Evolutionary conservation across 2,797 vertebrate species (phyloP), one percentile per base, ranked within the genome.

Genomic region (Acipenser oxyrinchus): DNA sequence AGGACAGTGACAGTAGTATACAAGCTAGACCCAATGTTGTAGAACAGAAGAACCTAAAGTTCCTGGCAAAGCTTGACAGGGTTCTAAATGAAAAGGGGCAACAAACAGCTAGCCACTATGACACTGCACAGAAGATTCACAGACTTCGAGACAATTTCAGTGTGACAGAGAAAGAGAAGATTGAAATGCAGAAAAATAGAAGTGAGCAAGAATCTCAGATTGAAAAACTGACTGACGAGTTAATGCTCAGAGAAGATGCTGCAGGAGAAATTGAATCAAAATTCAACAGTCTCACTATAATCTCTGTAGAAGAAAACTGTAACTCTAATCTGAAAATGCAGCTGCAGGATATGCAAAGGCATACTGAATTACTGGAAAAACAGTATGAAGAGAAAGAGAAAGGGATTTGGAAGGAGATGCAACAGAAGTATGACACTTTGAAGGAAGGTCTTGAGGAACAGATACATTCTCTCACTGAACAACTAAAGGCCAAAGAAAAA

Each of bases 91-190:
- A 90, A 68, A 88, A 91, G 74, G 89, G 80, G 10, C 87, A 83
- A 69, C 87, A 86, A 70, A 80, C 82, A 1, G 71, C 82, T 58
- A 79, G 74, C 70, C 75, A 88, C 49, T 82, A 82, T 63, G 85
- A 89, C 74, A 89, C 86, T 0, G 85, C 89, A 60, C 83, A 87
- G 74, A 91, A 90, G 79, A 88, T 92, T 72, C 85, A 69, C 0
- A 80, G 90, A 60, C 77, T 95, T 62, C 75, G 88, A 65, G 88
- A 90, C 73, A 91, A 89, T 69, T 81, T 96, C 70, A 92, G 85
- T 69, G 82, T 88, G 66, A 80, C 86, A 12, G 93, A 94, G 75
- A 81, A 75, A 66, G 87, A 84, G 49, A 92, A 84, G 73, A 80
- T 86, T 66, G 78, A 84, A 60, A 80, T 87, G 51, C 77, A 83